A percentile compares a stretch with the other conserved stretches of the same genome.
Conservation (phyloP, 2,888 invertebrate genomes). For the Tetragonula carbonaria region DNA sequence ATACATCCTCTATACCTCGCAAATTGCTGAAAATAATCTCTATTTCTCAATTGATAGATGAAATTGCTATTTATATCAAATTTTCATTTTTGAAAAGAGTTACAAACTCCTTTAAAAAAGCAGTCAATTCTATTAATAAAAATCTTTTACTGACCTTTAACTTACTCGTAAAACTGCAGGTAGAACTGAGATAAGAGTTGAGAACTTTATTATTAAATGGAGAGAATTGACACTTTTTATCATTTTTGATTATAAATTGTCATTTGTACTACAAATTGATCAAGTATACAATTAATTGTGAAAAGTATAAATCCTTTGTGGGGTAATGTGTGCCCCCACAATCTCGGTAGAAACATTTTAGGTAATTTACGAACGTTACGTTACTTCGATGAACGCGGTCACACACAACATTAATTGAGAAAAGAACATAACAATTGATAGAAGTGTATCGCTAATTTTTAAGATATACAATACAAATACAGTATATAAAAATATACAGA, state of each 20-base stretch:
- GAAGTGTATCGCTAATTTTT: no score
- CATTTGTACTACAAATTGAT: not conserved
- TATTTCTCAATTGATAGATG: not conserved
- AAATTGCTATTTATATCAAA: not conserved
- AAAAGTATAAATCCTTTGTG: no score
- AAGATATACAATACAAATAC: no score
- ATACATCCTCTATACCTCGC: no score
- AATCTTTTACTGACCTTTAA: not conserved
- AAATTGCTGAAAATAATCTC: no score
- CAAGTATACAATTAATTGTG: not conserved
- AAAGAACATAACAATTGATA: no score
- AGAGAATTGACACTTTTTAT: constrained; percentile 4
- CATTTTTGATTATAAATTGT: constrained; percentile 6
- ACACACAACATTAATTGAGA: no score
- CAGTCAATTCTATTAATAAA: not conserved
- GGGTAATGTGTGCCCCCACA: no score
- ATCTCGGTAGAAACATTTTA: no score
- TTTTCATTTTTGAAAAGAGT: not conserved
- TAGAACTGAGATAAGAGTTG: not conserved
- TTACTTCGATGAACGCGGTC: no score
- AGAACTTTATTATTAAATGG: not conserved
- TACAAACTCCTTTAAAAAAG: not conserved
- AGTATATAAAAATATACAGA: no score
- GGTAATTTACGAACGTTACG: no score
- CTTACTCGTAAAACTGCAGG: not conserved